Percentiles rank a stretch among this genome's conserved stretches.
phyloP scores from a whole-genome alignment of 2,888 invertebrate species.

The Lordiphosa andalusiaca region DNA sequence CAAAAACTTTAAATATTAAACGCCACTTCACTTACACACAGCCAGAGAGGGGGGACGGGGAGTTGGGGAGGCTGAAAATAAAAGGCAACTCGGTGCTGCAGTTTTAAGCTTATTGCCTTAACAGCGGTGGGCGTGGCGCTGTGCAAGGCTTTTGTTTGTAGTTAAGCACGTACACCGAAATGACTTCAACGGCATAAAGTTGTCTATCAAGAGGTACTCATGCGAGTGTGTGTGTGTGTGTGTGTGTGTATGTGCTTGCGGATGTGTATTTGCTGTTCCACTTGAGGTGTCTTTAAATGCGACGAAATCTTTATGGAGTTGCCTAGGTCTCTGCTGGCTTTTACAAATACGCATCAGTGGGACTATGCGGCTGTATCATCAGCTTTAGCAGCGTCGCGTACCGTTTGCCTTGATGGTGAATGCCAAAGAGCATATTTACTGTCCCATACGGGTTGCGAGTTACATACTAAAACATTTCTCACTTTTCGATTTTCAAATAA shows the following conservation, averaged over 20 bases:
- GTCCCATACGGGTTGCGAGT: conserved; percentile 5
- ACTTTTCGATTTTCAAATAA: too few species aligned
- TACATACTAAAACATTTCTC: too few species aligned
- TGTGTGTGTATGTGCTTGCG: conserved; percentile 33
- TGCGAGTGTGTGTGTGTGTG: conserved; percentile 9
- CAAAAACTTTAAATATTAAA: conserved; percentile 10
- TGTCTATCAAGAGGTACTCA: conserved; percentile 55
- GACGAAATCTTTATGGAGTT: conserved; percentile 71
- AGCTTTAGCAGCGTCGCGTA: conserved; percentile 27
- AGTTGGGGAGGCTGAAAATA: conserved; percentile 30
- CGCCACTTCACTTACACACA: too few species aligned
- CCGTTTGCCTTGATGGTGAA: conserved; percentile 19
- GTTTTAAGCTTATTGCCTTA: neutral
- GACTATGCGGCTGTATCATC: conserved; percentile 18
- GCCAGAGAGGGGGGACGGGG: too few species aligned
- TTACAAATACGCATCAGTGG: conserved; percentile 31
- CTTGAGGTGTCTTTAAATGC: conserved; percentile 74
- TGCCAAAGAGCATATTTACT: conserved; percentile 13
- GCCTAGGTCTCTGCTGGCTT: conserved; percentile 31
- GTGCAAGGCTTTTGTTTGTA: conserved; percentile 44
- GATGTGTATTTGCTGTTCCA: conserved; percentile 55
- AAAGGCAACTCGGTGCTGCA: conserved; percentile 30
- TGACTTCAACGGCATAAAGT: conserved; percentile 46
- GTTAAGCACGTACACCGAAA: conserved; percentile 64
- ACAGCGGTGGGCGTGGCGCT: conserved; percentile 1